Evolutionary conservation across 2,888 invertebrate genomes (phyloP), one percentile per base, ranked within the genome.

Genomic region (Meloe dianella): DNA sequence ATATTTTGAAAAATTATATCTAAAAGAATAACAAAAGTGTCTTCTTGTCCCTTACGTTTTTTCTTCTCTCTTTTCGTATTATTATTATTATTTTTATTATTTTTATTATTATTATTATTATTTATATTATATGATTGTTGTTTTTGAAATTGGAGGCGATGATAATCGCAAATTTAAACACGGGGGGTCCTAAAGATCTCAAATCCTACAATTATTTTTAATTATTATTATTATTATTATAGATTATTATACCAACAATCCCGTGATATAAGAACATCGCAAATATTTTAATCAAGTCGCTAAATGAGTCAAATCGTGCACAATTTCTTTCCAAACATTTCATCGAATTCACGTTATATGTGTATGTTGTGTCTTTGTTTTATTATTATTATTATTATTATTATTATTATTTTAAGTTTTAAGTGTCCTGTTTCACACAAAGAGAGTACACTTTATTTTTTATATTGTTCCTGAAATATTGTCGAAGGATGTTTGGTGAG

Each of bases 171-270:
- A 64, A 60, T 70, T 64, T 70, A 66, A 71, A 72, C 71, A 68
- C 70, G 75, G 77, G 79, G 80, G 77, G 47, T 47, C 82, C 81
- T 79, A 78, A 82, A 81, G 83, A 83, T 83, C 83, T 83, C 83
- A 80, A 73, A 80, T 79, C 76, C 79, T 79, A 65, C 64, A 59
- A 20, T 20, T 47, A 20, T 47, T 47, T 47, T 47, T 47, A n/a
- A n/a, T n/a, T n/a, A n/a, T n/a, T n/a, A n/a, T n/a, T n/a, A n/a
- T n/a, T n/a, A n/a, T n/a, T 47, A 20, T 47, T 17, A 47, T 47
- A 47, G 47, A 47, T 60, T 62, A 62, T 54, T 38, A 61, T 60
- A 69, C 61, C 67, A 64, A 62, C 72, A 71, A 69, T 66, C 68
- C 71, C 71, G 65, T 66, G 66, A 65, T 61, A 58, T 27, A 57